phyloP scores from a whole-genome alignment of 2,888 invertebrate species.

The Hydroisotoma schaefferi region DNA sequence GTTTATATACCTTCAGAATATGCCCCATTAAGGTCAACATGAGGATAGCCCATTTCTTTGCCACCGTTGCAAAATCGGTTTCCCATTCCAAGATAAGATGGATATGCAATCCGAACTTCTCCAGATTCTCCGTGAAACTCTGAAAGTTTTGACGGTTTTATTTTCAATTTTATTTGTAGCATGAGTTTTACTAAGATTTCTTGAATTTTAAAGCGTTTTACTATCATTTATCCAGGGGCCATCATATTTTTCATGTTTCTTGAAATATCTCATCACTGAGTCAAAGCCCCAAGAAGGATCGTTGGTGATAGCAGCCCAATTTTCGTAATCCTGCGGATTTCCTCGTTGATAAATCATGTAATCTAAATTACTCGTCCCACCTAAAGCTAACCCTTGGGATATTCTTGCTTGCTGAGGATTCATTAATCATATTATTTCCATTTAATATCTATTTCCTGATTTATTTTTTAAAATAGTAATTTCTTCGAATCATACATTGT shows the following conservation, averaged over 20 bases:
- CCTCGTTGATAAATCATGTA: constrained; percentile 24
- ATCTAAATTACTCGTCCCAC: constrained; percentile 25
- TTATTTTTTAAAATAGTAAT: constrained; percentile 7
- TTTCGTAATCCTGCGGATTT: constrained; percentile 21
- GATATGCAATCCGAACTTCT: constrained; percentile 27
- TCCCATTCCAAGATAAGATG: constrained; percentile 28
- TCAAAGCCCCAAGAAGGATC: constrained; percentile 25
- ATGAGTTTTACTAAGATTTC: no score
- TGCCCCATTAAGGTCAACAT: constrained; percentile 37
- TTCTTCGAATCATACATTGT: constrained; percentile 3
- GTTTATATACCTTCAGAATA: constrained; percentile 32
- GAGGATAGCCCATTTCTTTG: constrained; percentile 38
- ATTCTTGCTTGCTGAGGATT: constrained; percentile 10
- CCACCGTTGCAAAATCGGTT: constrained; percentile 39
- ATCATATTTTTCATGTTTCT: constrained; percentile 27
- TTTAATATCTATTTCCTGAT: neutral
- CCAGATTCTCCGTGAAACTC: constrained; percentile 32
- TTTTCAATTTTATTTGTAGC: neutral
- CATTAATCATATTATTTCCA: neutral
- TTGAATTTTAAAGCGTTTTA: neutral
- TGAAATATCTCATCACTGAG: constrained; percentile 17
- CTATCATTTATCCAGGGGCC: constrained; percentile 23
- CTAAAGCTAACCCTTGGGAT: constrained; percentile 15
- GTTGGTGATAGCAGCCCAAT: constrained; percentile 20
- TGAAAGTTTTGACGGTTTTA: no score